phyloP scores from a whole-genome alignment of 2,888 invertebrate species.

The Himalopsyche anomala region DNA sequence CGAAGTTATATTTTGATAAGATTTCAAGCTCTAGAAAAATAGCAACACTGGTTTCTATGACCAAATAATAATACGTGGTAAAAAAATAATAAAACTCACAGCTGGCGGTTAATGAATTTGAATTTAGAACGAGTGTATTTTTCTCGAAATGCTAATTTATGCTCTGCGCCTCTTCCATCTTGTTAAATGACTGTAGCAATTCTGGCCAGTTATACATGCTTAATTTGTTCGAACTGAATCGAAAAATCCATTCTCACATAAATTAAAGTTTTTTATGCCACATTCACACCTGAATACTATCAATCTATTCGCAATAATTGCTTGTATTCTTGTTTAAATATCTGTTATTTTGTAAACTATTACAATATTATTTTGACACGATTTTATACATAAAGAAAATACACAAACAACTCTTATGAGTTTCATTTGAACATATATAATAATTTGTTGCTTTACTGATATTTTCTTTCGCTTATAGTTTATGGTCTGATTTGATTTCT shows the following conservation, averaged over 20 bases:
- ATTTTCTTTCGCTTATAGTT: too few relatives aligned
- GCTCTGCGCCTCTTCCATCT: not conserved
- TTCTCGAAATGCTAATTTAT: slow-evolving; percentile 15
- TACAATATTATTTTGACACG: not conserved
- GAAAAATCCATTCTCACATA: not conserved
- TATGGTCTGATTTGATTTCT: too few relatives aligned
- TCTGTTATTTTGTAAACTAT: not conserved
- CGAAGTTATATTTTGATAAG: too few relatives aligned
- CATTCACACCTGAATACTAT: not conserved
- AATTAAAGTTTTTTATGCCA: not conserved
- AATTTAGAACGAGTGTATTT: not conserved
- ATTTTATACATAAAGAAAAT: too few relatives aligned
- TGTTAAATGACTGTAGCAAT: not conserved
- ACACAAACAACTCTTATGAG: too few relatives aligned
- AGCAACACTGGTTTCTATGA: not conserved
- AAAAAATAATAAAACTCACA: not conserved
- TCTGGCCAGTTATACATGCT: not conserved
- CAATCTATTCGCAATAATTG: slow-evolving; percentile 1
- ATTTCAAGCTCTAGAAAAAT: too few relatives aligned
- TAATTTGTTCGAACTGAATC: not conserved
- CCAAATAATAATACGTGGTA: not conserved
- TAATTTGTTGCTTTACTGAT: too few relatives aligned
- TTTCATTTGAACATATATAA: too few relatives aligned
- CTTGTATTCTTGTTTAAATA: not conserved
- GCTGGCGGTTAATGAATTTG: not conserved